phyloP scores from a whole-genome alignment of 2,888 invertebrate species.

The Hypomecis atomaria region DNA sequence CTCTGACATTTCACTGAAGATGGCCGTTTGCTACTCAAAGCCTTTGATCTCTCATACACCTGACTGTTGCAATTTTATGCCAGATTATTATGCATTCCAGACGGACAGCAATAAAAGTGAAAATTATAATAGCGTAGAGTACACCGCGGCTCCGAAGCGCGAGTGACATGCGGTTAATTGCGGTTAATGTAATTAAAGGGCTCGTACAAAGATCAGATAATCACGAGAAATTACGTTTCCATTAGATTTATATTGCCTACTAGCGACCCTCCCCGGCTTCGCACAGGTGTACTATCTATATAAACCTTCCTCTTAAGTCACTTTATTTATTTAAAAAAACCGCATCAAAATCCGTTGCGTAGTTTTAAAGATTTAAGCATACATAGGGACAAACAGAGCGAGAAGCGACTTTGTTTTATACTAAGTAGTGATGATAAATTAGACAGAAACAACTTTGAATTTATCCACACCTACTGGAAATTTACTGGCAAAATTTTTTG shows the following conservation, averaged over 20 bases:
- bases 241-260: constrained; percentile 13
- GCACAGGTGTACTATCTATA: no score
- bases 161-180: constrained; percentile 62
- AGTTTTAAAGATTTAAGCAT: no score
- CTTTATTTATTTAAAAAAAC: no score
- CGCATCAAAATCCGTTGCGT: no score
- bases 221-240: constrained; percentile 23
- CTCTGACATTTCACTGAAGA: constrained; percentile 75
- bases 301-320: no score
- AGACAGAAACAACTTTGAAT: no score
- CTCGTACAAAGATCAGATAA: constrained; percentile 35
- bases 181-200: constrained; percentile 59
- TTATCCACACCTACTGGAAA: no score
- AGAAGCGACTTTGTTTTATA: no score
- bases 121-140: constrained; percentile 59
- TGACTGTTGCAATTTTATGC: constrained; percentile 73
- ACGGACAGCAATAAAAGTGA: constrained; percentile 64
- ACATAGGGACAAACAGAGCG: no score
- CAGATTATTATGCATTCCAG: constrained; percentile 66
- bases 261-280: no score
- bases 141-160: constrained; percentile 47
- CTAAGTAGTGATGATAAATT: no score
- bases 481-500: no score
- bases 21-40: constrained; percentile 69
- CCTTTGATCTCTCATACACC: constrained; percentile 71